phyloP scores from a whole-genome alignment of 2,888 invertebrate genomes.

The Anoplius nigerrimus region DNA sequence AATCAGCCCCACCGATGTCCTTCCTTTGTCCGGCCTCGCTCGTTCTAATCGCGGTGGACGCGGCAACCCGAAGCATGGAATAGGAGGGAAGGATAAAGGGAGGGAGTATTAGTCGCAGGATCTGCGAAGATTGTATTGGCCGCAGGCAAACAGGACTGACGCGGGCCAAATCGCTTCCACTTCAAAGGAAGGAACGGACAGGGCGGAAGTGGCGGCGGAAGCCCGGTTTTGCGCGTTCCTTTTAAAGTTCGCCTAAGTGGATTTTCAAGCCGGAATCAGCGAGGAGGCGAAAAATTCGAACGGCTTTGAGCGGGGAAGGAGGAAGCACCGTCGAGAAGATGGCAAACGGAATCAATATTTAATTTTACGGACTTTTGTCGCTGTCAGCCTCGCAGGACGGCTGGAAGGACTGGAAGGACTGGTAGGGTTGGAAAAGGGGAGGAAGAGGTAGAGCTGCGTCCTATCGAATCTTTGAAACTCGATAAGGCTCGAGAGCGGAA shows the following conservation, averaged over 20 bases:
- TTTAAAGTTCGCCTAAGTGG: slow-evolving; percentile 48
- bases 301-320: too few relatives aligned
- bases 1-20: too few relatives aligned
- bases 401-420: slow-evolving; percentile 18
- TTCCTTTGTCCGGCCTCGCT: neutral
- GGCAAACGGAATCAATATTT: slow-evolving; percentile 61
- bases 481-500: slow-evolving; percentile 45
- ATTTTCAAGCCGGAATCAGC: slow-evolving; percentile 45
- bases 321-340: neutral
- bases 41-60: neutral
- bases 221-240: slow-evolving; percentile 24
- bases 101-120: neutral
- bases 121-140: neutral
- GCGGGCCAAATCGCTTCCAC: slow-evolving; percentile 23
- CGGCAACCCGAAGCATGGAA: neutral
- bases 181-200: neutral
- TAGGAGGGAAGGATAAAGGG: neutral
- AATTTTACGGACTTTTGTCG: slow-evolving; percentile 55
- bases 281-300: slow-evolving; percentile 36
- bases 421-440: too few relatives aligned
- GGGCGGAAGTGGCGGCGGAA: neutral
- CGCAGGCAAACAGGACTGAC: neutral
- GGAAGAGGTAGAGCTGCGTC: slow-evolving; percentile 13
- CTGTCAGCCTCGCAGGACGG: slow-evolving; percentile 22
- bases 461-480: slow-evolving; percentile 56